Percentiles rank a stretch among this genome's conserved stretches.
Conservation (phyloP, 2,888 invertebrate genomes). For the Apamea sordens region DNA sequence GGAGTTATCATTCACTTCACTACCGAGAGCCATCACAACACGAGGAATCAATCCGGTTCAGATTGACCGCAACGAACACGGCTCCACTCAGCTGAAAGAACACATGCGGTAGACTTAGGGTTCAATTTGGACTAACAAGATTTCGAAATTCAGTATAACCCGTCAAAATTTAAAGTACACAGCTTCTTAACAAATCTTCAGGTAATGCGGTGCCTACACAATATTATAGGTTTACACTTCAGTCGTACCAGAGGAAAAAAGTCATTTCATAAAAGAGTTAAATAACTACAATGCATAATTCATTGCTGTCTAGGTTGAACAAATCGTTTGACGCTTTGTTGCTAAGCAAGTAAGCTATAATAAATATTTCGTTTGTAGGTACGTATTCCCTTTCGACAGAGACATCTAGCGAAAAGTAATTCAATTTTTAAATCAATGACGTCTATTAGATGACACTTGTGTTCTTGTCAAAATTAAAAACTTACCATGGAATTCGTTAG, state of each 20-base stretch:
- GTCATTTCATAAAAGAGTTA: not conserved
- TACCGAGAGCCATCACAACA: slow-evolving; percentile 91
- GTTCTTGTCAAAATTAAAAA: slow-evolving; percentile 35
- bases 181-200: slow-evolving; percentile 38
- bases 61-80: slow-evolving; percentile 89
- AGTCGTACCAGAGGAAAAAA: slow-evolving; percentile 42
- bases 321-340: not conserved
- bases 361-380: not conserved
- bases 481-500: not conserved
- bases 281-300: not conserved
- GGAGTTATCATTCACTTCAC: slow-evolving; percentile 90
- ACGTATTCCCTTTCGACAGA: slow-evolving; percentile 15
- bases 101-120: slow-evolving; percentile 89
- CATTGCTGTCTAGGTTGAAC: slow-evolving; percentile 33
- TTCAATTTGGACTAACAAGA: slow-evolving; percentile 85
- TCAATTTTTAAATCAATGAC: slow-evolving; percentile 60
- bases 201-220: slow-evolving; percentile 40
- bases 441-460: slow-evolving; percentile 43
- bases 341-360: slow-evolving; percentile 30
- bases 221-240: slow-evolving; percentile 63
- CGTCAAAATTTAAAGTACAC: slow-evolving; percentile 63
- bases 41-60: slow-evolving; percentile 88
- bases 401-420: slow-evolving; percentile 60
- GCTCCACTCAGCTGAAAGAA: slow-evolving; percentile 89
- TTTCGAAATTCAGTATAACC: slow-evolving; percentile 64